Base-by-base conservation (phyloP, 2,113 vertebrate species). In the Ammodramus savannarum region DNA sequence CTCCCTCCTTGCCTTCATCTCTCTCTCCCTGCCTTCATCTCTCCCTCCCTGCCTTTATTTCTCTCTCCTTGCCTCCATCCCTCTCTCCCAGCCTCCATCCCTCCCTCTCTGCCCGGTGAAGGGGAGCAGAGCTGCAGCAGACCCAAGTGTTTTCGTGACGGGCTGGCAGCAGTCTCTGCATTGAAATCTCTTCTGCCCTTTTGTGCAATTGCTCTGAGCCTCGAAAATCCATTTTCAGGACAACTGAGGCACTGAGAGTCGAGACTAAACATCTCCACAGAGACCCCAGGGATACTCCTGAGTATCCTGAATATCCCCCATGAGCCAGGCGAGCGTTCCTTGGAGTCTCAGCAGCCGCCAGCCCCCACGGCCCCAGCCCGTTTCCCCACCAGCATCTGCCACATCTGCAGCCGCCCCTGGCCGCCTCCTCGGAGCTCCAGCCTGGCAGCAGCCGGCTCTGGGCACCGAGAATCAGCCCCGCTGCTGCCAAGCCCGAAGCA, bases 111-210 rank as follows among this genome's bases (percentile, higher is more conserved):
- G 11, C 23, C 74, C 54, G 12, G 11, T 1, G 31, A 51, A n/a
- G 39, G 59, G 73, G 26, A 65, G 72, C 86, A 32, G 86, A 52
- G 78, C 86, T 34, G 5, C 65, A 25, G 91, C 83, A 58, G n/a
- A 39, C 1, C 39, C 46, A 0, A 9, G 22, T 0, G 76, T 5
- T 36, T 17, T 1, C 1, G 31, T 3, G 72, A 10, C 36, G 55
- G 63, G 48, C 43, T 23, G 52, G 63, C 61, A 41, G 73, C 90
- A 1, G 13, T 1, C 4, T 13, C 65, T 0, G 7, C 3, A 16
- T 0, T 19, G 87, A 54, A 46, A 71, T 22, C 61, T 75, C 74
- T 69, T 48, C 54, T 7, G 1, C 57, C 69, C 79, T 46, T 75
- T 46, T 13, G 46, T 75, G 82, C 36, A 0, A 3, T 12, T 6